phyloP scores from a whole-genome alignment of 1,140 invertebrate species.

The Magallana angulata region DNA sequence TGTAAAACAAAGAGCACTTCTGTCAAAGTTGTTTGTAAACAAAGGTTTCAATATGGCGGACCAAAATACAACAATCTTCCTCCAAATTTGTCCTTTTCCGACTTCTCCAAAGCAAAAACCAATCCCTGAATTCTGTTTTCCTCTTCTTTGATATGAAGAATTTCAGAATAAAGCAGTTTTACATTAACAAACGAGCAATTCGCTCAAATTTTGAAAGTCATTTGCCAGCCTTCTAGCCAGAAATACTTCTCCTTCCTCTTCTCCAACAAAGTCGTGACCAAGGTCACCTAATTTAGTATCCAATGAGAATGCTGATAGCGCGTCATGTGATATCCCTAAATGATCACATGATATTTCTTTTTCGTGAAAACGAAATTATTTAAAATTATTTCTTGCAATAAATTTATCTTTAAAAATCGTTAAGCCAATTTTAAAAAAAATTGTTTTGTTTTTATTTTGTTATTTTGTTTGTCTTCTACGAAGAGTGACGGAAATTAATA shows the following conservation, averaged over 20 bases:
- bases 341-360: too few species aligned
- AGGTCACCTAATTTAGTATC: constrained; percentile 37
- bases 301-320: constrained; percentile 47
- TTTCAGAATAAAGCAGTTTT: background rate
- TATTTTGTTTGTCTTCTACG: background rate
- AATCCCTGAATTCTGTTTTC: background rate
- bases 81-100: background rate
- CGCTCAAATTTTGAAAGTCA: background rate
- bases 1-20: constrained; percentile 1
- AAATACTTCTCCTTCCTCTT: background rate
- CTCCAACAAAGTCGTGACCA: constrained; percentile 27
- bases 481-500: background rate
- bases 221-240: constrained; percentile 16
- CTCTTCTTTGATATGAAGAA: background rate
- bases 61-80: constrained; percentile 18
- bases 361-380: too few species aligned
- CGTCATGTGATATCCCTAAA: constrained; percentile 46
- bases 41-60: constrained; percentile 43
- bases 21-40: constrained; percentile 29
- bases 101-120: background rate
- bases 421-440: too few species aligned
- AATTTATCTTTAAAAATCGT: too few species aligned
- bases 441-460: too few species aligned
- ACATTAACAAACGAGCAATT: constrained; percentile 1
- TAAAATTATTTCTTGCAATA: too few species aligned